Base-by-base conservation (phyloP, 2,113 vertebrate species). In the Ovis canadensis region DNA sequence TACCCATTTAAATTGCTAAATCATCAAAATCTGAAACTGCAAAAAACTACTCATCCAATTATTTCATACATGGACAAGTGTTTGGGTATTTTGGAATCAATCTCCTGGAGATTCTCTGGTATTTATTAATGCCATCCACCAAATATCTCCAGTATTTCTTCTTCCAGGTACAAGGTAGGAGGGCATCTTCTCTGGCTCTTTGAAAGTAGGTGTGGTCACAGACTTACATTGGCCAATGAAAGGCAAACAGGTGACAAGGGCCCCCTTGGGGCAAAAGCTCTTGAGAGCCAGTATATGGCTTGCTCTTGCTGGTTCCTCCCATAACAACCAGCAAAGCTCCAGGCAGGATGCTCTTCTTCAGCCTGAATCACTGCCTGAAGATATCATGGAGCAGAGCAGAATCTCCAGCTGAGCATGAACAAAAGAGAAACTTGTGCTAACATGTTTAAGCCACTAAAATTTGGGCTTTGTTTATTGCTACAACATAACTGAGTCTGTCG, bases 381-480 rank as follows among this genome's bases (percentile, higher is more conserved):
- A 45, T 25, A 82, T n/a, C 4, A 3, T 9, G 10, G 77, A 52
- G 54, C 33, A 52, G 52, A 95, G 27, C 33, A 45, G 55, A 54
- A 29, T 23, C 93, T 78, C 67, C 33, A 54, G 27, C 60, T 80
- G 91, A 95, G 31, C 50, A 25, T 15, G 7, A 89, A 91, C 6
- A 36, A 94, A 43, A 96, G 74, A 74, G 54, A 88, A 97, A 52
- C 43, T 17, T 97, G 55, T 74, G 77, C 82, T 93, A 81, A 89
- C 27, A 52, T 88, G 84, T 84, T 84, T 52, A 93, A 94, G 12
- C 43, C 31, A 36, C 89, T 80, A 55, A 92, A 90, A 83, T 60
- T 13, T 80, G 45, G 45, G 80, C 29, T 36, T 67, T 93, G 62
- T 94, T 97, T 88, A 88, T 97, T 80, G 48, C 43, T 54, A 31